Percentiles rank a stretch among this genome's conserved stretches.
phyloP scores from a whole-genome alignment of 2,888 invertebrate species.

The Epinotia demarniana region DNA sequence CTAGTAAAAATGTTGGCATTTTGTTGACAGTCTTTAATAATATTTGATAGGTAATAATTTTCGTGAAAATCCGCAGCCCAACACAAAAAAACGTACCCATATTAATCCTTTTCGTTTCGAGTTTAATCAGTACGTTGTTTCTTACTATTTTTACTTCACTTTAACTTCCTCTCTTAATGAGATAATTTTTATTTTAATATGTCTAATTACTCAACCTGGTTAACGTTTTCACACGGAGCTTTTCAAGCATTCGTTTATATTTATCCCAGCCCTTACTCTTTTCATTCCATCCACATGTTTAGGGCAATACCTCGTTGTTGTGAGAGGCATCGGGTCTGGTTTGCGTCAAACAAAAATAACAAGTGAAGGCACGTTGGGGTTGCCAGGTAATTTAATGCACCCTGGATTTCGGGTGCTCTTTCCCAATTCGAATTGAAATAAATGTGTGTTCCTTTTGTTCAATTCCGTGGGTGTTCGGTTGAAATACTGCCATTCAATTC shows the following conservation, averaged over 20 bases:
- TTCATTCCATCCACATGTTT: constrained; percentile 18
- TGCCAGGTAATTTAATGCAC: constrained; percentile 27
- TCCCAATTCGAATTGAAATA: neutral
- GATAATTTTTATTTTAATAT: neutral
- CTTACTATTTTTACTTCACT: too few relatives aligned
- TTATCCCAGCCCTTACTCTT: neutral
- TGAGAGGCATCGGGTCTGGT: constrained; percentile 26
- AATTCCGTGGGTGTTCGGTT: neutral
- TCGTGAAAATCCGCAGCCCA: too few relatives aligned
- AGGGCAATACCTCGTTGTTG: constrained; percentile 3
- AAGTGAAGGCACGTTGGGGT: constrained; percentile 21
- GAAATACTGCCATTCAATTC: neutral
- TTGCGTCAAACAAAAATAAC: constrained; percentile 42
- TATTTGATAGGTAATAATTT: too few relatives aligned
- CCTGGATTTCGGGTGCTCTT: constrained; percentile 20
- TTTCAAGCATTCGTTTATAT: neutral
- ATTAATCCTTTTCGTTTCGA: too few relatives aligned
- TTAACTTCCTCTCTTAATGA: too few relatives aligned
- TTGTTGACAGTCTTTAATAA: too few relatives aligned
- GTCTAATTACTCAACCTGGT: neutral
- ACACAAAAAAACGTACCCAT: too few relatives aligned
- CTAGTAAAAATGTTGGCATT: too few relatives aligned
- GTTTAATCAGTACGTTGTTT: too few relatives aligned
- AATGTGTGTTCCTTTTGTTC: neutral
- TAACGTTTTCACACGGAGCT: neutral